Evolutionary conservation across 2,888 invertebrate species (phyloP), one percentile per base, ranked within the genome.

Genomic region (Acleris literana): DNA sequence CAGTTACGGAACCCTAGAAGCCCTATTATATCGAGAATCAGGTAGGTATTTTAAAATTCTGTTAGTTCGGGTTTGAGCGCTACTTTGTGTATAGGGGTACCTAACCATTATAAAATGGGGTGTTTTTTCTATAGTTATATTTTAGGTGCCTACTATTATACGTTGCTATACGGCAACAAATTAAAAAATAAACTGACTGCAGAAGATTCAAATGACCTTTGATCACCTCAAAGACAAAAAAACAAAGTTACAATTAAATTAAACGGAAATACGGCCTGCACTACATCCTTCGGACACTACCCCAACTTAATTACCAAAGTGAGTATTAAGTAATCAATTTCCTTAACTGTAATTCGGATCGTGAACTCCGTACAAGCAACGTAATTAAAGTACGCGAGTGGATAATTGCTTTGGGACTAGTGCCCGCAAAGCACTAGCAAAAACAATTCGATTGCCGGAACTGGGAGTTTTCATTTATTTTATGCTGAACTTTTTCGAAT

Each of bases 331-430:
- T 74, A 76, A 79, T 80, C 77, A 77, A 79, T 77, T 79, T 75
- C 70, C 67, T 75, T 76, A 70, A 79, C 78, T 76, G 76, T 74
- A 75, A 76, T 78, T 76, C 60, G 56, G 63, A 63, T 63, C 63
- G 58, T 59, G 75, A 74, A 75, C 79, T 76, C 74, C 69, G 73
- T 74, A 74, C 74, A 80, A 83, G 77, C 78, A 55, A 63, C 72
- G 75, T 81, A 83, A 82, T 84, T 82, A 82, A 80, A 80, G 79
- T 78, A 76, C 72, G 58, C 69, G 68, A 69, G 72, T 72, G 74
- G 73, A 72, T 81, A 82, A 84, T 84, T 84, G 81, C 78, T 78
- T 74, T 72, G 79, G 82, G 78, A 78, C 70, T 74, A 72, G 57
- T 71, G 55, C 49, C 64, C 69, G 68, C 73, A 68, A 72, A 71